Evolutionary conservation across 2,113 vertebrate species (phyloP).

Genomic region (Cepphus grylle): DNA sequence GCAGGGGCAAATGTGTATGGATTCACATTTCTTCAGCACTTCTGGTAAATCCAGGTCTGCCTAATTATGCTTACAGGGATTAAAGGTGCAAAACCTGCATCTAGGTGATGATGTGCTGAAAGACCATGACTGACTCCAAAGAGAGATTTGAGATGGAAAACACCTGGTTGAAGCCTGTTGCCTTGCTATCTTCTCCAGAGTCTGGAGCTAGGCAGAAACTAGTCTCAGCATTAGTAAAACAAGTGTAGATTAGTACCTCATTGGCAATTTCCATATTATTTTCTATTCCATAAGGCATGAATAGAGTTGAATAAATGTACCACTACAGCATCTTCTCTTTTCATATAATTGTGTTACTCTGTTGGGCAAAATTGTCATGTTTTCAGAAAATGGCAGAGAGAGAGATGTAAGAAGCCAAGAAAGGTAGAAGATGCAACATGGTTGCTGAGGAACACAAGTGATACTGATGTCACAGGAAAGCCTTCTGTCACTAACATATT

Average conservation of each 20-base stretch:
- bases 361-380: background rate
- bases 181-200: background rate
- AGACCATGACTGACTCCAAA: background rate
- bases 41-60: background rate
- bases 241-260: background rate
- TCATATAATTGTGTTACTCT: background rate
- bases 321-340: background rate
- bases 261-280: background rate
- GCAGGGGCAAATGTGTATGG: background rate
- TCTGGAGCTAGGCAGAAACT: background rate
- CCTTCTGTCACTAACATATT: background rate
- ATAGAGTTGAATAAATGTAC: background rate
- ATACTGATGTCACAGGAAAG: background rate
- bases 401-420: background rate
- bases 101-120: background rate
- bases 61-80: background rate
- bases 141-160: background rate
- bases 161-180: background rate
- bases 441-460: background rate
- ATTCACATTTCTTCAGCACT: background rate
- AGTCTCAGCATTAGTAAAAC: background rate
- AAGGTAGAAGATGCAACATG: background rate
- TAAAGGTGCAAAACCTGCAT: background rate
- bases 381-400: background rate
- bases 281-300: background rate